A percentile compares a stretch with the other conserved stretches of the same genome.
These are phyloP conservation scores for Lutraria rhynchaena DNA, from an alignment of 1,140 invertebrate species.

Conservation along the genomic window DNA sequence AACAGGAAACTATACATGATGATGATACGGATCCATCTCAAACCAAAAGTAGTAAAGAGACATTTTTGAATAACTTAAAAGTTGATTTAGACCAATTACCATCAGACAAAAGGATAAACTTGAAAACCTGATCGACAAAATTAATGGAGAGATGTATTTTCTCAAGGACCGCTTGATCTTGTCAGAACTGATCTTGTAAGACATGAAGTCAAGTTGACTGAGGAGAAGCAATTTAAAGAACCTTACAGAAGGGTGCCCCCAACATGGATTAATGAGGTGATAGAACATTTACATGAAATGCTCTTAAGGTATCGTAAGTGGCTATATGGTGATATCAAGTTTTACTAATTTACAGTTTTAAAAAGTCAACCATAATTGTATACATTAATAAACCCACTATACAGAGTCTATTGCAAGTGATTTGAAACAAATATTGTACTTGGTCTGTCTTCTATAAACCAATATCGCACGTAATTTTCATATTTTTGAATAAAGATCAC, in stretches of 20 bases:
- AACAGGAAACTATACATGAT: not conserved
- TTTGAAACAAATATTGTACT: no score
- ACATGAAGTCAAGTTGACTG: not conserved
- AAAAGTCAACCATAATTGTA: no score
- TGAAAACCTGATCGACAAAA: slow-evolving; percentile 1
- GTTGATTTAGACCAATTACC: slow-evolving; percentile 16
- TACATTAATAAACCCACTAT: no score
- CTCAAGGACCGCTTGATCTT: slow-evolving; percentile 8
- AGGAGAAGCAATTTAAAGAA: not conserved
- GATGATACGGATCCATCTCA: not conserved
- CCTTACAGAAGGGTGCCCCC: not conserved
- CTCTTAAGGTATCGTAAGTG: not conserved
- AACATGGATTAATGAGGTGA: not conserved
- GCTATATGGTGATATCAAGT: no score
- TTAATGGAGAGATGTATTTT: slow-evolving; percentile 20
- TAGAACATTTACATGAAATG: not conserved
- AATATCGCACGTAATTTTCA: no score
- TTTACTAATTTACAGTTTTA: no score
- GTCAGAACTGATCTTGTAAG: not conserved
- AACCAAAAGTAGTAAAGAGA: not conserved
- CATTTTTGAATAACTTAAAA: slow-evolving; percentile 2
- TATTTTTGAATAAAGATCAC: no score
- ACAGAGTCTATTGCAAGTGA: no score
- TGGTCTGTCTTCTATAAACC: no score
- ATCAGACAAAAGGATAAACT: not conserved